These are phyloP conservation scores for Pycnonotus jocosus DNA, from an alignment of 2,113 vertebrate species.

Conservation along the genomic window DNA sequence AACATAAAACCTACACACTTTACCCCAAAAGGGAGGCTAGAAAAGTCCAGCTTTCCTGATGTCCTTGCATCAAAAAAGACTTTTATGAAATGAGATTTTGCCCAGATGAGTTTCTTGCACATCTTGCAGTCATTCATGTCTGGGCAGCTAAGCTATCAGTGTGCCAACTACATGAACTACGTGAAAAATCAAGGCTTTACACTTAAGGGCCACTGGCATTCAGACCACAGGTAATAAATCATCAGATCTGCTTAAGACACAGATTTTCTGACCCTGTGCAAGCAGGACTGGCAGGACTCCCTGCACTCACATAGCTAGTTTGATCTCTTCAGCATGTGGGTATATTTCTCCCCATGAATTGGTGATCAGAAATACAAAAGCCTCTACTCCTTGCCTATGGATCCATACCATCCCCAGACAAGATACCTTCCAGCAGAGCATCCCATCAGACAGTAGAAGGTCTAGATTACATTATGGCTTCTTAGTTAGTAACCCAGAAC, in stretches of 20 bases:
- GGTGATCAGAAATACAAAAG: background rate
- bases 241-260: background rate
- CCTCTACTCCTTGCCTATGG: background rate
- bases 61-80: background rate
- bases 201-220: background rate
- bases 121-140: background rate
- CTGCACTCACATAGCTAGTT: background rate
- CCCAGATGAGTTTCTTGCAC: background rate
- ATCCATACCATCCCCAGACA: background rate
- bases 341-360: background rate
- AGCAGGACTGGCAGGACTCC: background rate
- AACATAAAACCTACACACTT: background rate
- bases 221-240: background rate
- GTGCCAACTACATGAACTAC: background rate
- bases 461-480: background rate
- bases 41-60: background rate
- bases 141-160: background rate
- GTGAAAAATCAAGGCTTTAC: background rate
- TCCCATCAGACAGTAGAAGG: background rate
- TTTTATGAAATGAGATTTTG: background rate
- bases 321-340: background rate
- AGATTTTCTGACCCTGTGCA: background rate
- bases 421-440: background rate
- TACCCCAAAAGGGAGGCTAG: background rate
- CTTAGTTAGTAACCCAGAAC: background rate